Base-by-base conservation (phyloP, 2,888 invertebrate genomes). In the Troilus luridus region DNA sequence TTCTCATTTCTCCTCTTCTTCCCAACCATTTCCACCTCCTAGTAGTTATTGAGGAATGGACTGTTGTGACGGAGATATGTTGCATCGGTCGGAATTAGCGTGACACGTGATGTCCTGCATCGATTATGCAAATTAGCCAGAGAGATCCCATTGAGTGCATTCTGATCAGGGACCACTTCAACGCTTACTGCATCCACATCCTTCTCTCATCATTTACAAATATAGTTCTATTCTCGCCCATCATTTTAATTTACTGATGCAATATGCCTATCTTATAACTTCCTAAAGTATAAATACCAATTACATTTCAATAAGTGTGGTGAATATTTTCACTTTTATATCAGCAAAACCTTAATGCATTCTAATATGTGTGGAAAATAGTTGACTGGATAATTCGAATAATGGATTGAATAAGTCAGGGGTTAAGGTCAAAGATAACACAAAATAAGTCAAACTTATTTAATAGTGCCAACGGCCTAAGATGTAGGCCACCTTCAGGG, bases 31-130 rank as follows among this genome's bases (percentile, higher is more conserved):
- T 27, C 5, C 0, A 8, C 14, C 19, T 0, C 9, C 12, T 14
- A 17, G 72, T 19, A 41, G 17, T 77, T 77, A 77, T 27, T 27
- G 72, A 77, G 41, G 72, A 77, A 77, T 77, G 72, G 27, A 77
- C 41, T 41, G 72, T 19, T 24, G 27, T 41, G 72, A 77, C 27
- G 72, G 41, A 77, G 72, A 41, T 41, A 7, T 77, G 72, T 77
- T 77, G 72, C 41, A 77, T 77, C 17, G 72, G 27, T 9, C 17
- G 41, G 72, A 14, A 77, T 41, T 41, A 77, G 41, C 72, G 17
- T 41, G 72, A 77, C 17, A 77, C 72, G 72, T 41, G 72, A 77
- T 77, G 72, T 24, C 72, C 72, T 27, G 72, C 72, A 77, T 77
- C 72, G 72, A 77, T 77, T 27, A 77, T 77, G 72, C 27, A 41